A percentile compares a stretch with the other conserved stretches of the same genome.
These are phyloP conservation scores for Epinotia demarniana DNA, from an alignment of 2,888 invertebrate genomes.

Conservation along the genomic window DNA sequence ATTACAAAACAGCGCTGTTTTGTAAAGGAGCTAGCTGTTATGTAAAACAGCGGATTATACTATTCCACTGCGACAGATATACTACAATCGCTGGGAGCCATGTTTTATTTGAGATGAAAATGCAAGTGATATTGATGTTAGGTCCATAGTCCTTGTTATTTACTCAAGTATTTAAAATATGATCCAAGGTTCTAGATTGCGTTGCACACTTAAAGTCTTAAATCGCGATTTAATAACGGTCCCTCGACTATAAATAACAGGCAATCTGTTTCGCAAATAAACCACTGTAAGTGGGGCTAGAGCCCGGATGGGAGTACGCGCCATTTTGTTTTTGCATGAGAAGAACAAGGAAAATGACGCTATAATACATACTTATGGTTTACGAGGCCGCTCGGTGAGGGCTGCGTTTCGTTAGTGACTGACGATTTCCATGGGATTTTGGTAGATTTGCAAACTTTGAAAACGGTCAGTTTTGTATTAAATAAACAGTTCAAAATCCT, in stretches of 20 bases:
- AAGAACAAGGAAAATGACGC: slow-evolving; percentile 50
- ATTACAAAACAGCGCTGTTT: too few relatives aligned
- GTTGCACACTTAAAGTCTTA: slow-evolving; percentile 35
- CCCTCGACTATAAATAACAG: slow-evolving; percentile 67
- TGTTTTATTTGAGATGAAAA: too few relatives aligned
- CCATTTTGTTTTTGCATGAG: slow-evolving; percentile 60
- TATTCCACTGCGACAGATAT: too few relatives aligned
- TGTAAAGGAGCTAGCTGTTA: too few relatives aligned
- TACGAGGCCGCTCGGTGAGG: neutral
- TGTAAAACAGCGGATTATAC: too few relatives aligned
- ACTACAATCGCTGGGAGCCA: too few relatives aligned
- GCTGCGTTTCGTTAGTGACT: neutral
- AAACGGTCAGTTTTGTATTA: neutral
- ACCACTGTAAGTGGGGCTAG: slow-evolving; percentile 68
- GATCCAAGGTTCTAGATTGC: slow-evolving; percentile 23
- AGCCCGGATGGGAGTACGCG: slow-evolving; percentile 65
- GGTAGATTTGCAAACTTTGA: neutral
- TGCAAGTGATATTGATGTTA: too few relatives aligned
- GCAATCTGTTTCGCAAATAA: slow-evolving; percentile 70
- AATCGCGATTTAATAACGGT: slow-evolving; percentile 58
- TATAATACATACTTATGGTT: neutral
- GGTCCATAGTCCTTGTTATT: neutral
- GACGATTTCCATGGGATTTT: neutral
- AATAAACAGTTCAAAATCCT: too few relatives aligned
- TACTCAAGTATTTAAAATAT: slow-evolving; percentile 9